Conservation (phyloP, 2,888 invertebrate genomes). For the Pherbina coryleti region DNA sequence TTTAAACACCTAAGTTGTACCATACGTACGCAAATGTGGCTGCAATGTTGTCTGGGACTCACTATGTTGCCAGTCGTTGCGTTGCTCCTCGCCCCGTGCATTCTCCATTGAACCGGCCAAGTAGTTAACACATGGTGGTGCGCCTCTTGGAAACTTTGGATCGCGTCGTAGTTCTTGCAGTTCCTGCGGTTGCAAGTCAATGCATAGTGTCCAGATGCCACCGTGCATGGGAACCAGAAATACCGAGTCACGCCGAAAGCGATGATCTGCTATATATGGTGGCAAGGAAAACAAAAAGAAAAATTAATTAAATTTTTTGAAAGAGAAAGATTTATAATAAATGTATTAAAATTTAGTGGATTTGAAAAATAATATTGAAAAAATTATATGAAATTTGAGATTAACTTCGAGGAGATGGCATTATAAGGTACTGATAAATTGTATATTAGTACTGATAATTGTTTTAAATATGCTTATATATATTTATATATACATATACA, state of each 20-base stretch:
- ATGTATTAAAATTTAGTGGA: no score
- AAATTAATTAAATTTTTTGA: background rate
- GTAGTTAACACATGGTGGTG: constrained; percentile 84
- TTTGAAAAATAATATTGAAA: no score
- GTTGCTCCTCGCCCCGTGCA: constrained; percentile 77
- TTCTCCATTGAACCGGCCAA: constrained; percentile 78
- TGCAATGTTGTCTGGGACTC: constrained; percentile 71
- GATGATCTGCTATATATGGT: constrained; percentile 68
- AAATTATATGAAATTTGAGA: no score
- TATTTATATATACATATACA: no score
- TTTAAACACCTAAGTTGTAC: constrained; percentile 59
- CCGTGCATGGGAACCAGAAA: constrained; percentile 90
- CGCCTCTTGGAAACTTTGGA: constrained; percentile 67
- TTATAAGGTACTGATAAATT: no score
- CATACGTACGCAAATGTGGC: constrained; percentile 70
- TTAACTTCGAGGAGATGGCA: no score
- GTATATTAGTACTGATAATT: no score
- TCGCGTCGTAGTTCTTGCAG: constrained; percentile 72
- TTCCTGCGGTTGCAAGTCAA: constrained; percentile 84
- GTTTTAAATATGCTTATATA: no score
- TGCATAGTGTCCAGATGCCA: constrained; percentile 92
- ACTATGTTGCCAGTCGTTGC: constrained; percentile 86
- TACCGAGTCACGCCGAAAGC: constrained; percentile 70
- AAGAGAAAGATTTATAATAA: no score
- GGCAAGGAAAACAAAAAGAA: background rate